phyloP scores from a whole-genome alignment of 2,797 vertebrate genomes.

The Sebastes nivosus region DNA sequence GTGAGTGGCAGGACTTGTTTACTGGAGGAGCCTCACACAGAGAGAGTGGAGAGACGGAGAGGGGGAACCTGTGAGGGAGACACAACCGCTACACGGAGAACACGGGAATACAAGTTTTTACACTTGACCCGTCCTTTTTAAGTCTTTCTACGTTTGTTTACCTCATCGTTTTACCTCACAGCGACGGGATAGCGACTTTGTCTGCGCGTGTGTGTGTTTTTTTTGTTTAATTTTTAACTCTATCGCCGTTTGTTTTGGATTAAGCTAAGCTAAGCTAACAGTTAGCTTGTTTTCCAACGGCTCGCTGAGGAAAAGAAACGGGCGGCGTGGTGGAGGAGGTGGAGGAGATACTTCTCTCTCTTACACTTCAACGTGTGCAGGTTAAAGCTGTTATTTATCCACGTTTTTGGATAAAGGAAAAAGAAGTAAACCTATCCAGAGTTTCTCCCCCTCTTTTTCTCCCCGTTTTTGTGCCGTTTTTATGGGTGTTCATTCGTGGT shows the following conservation, averaged over 20 bases:
- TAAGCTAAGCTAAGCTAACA: constrained; percentile 66
- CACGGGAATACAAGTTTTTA: constrained; percentile 81
- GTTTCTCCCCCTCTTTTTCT: constrained; percentile 3
- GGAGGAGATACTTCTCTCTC: not conserved
- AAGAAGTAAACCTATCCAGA: constrained; percentile 3
- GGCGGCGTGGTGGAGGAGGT: constrained; percentile 60
- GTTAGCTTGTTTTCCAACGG: constrained; percentile 57
- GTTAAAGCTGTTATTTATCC: no score
- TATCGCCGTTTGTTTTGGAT: constrained; percentile 77
- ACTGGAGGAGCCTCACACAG: constrained; percentile 84
- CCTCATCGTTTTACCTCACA: constrained; percentile 26
- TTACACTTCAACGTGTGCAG: no score
- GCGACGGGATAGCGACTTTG: constrained; percentile 43
- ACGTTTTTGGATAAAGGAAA: not conserved
- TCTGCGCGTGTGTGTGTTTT: not conserved
- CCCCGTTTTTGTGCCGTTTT: constrained; percentile 17
- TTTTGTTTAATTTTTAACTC: constrained; percentile 32
- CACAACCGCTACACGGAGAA: constrained; percentile 66
- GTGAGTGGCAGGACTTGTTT: constrained; percentile 90
- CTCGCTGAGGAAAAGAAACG: constrained; percentile 62
- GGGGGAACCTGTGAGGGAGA: constrained; percentile 74
- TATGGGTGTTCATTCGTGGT: constrained; percentile 61
- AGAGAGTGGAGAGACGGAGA: constrained; percentile 75
- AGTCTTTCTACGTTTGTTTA: constrained; percentile 53
- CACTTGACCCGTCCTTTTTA: constrained; percentile 72